These are phyloP conservation scores for Cryptophagus acutangulus DNA, from an alignment of 2,888 invertebrate genomes.

Conservation along the genomic window DNA sequence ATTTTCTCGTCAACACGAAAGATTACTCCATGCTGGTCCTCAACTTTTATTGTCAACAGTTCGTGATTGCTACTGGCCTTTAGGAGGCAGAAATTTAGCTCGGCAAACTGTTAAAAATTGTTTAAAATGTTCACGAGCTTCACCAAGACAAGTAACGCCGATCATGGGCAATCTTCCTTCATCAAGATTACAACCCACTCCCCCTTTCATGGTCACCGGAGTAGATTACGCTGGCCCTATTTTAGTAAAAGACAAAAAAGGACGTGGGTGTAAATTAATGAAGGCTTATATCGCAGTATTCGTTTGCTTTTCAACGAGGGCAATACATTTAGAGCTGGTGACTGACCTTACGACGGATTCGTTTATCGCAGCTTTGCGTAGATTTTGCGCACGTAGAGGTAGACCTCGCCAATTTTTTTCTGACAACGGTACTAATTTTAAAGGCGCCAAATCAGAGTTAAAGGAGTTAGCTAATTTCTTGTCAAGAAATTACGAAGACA, in stretches of 20 bases:
- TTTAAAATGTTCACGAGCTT: slow-evolving; percentile 13
- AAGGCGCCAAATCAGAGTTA: slow-evolving; percentile 13
- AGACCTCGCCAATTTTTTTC: slow-evolving; percentile 19
- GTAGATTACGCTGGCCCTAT: slow-evolving; percentile 22
- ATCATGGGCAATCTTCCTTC: slow-evolving; percentile 18
- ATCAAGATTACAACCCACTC: slow-evolving; percentile 9
- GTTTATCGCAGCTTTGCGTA: slow-evolving; percentile 23
- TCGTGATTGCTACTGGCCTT: slow-evolving; percentile 16
- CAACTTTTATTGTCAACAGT: slow-evolving; percentile 13
- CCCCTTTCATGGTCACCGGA: slow-evolving; percentile 16
- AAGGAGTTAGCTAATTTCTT: slow-evolving; percentile 11
- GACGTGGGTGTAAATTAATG: slow-evolving; percentile 12
- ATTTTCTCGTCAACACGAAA: slow-evolving; percentile 10
- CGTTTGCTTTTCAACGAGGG: slow-evolving; percentile 21
- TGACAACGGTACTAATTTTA: slow-evolving; percentile 30
- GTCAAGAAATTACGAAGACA: slow-evolving; percentile 6
- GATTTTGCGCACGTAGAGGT: slow-evolving; percentile 29
- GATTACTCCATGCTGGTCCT: slow-evolving; percentile 16
- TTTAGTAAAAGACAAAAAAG: slow-evolving; percentile 8
- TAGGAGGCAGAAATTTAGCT: slow-evolving; percentile 12
- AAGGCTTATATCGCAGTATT: slow-evolving; percentile 19
- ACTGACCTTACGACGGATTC: slow-evolving; percentile 21
- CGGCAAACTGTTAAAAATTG: slow-evolving; percentile 12
- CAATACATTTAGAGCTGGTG: slow-evolving; percentile 32
- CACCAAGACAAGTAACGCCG: slow-evolving; percentile 8